phyloP scores from a whole-genome alignment of 2,888 invertebrate genomes.

The Drosophila rubida region DNA sequence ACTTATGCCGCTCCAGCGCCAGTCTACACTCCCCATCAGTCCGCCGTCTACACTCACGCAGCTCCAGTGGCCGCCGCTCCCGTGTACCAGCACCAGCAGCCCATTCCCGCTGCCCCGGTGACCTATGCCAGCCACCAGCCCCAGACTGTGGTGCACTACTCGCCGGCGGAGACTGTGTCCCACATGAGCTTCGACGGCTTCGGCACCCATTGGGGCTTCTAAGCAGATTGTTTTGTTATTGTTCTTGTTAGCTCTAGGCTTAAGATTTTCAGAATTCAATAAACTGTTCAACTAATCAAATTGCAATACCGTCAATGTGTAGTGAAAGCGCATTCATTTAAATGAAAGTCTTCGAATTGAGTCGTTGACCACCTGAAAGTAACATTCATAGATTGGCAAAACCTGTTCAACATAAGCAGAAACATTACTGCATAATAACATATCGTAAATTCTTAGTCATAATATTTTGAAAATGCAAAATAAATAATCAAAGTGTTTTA shows the following conservation, averaged over 20 bases:
- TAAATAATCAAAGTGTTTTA: too few species aligned
- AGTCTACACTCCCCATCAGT: conserved; percentile 55
- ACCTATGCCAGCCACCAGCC: conserved; percentile 80
- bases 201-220: conserved; percentile 88
- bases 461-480: too few species aligned
- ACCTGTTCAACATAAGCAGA: too few species aligned
- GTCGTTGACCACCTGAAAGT: too few species aligned
- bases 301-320: neutral
- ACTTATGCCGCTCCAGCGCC: conserved; percentile 82
- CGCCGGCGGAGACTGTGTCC: conserved; percentile 88
- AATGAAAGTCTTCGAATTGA: too few species aligned
- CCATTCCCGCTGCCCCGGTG: conserved; percentile 64
- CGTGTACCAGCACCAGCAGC: conserved; percentile 49
- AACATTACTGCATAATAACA: too few species aligned
- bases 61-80: conserved; percentile 61
- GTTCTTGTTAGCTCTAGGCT: neutral
- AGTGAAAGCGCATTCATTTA: too few species aligned
- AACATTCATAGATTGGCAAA: too few species aligned
- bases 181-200: conserved; percentile 88
- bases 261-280: conserved; percentile 24
- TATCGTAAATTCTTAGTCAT: too few species aligned
- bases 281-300: conserved; percentile 8
- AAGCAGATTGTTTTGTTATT: conserved; percentile 47
- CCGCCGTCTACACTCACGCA: conserved; percentile 70
- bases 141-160: conserved; percentile 82